These are phyloP conservation scores for Uloborus plumipes DNA, from an alignment of 2,888 invertebrate genomes.

Conservation along the genomic window DNA sequence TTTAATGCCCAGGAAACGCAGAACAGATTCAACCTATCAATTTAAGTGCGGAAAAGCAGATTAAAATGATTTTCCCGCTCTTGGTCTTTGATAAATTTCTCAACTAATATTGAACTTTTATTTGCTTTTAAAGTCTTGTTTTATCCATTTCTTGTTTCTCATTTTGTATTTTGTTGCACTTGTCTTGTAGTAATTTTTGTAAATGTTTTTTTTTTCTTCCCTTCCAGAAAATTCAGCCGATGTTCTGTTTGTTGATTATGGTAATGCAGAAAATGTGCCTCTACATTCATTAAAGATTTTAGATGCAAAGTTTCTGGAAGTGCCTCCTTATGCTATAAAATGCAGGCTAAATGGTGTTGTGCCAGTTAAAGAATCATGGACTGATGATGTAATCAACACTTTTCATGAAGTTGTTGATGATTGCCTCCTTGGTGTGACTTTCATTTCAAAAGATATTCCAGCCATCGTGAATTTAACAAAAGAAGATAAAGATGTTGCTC, in stretches of 20 bases:
- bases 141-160: background rate
- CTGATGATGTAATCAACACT: conserved; percentile 21
- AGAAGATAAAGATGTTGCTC: conserved; percentile 49
- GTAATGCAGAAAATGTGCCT: conserved; percentile 43
- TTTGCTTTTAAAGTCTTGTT: background rate
- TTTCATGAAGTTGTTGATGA: conserved; percentile 42
- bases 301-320: conserved; percentile 12
- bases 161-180: background rate
- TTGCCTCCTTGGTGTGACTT: conserved; percentile 30
- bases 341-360: conserved; percentile 56
- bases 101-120: background rate
- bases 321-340: conserved; percentile 45
- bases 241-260: conserved; percentile 63
- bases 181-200: background rate
- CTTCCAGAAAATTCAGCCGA: conserved; percentile 30
- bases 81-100: no score
- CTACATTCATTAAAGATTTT: conserved; percentile 21
- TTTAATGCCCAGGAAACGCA: no score
- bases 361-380: conserved; percentile 37
- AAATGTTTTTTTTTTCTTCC: conserved; percentile 1
- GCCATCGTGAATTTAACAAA: conserved; percentile 45
- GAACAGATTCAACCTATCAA: no score
- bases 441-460: conserved; percentile 53
- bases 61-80: no score
- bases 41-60: no score